These are phyloP conservation scores for Acinonyx jubatus DNA, from an alignment of 2,113 vertebrate genomes.

Conservation along the genomic window DNA sequence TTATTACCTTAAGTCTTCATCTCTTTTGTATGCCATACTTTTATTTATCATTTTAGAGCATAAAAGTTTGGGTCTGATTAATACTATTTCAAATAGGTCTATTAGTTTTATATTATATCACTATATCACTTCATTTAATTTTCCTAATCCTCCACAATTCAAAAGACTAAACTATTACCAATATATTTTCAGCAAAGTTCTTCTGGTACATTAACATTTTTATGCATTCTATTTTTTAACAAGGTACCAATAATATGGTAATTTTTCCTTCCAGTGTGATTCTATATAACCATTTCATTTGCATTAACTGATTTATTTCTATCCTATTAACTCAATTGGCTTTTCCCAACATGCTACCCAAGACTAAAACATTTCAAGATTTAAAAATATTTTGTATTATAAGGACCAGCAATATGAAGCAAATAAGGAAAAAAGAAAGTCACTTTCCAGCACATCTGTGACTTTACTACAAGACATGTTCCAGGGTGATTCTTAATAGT, in stretches of 20 bases:
- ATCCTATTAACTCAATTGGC: background rate
- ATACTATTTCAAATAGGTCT: background rate
- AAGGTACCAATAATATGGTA: background rate
- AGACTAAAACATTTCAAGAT: slow-evolving; percentile 44
- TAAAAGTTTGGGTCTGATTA: slow-evolving; percentile 38
- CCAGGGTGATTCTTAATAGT: slow-evolving; percentile 46
- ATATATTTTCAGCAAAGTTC: slow-evolving; percentile 27
- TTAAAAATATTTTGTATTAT: slow-evolving; percentile 51
- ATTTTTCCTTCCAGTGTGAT: slow-evolving; percentile 2
- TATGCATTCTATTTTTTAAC: slow-evolving; percentile 40
- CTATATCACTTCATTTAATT: slow-evolving; percentile 42
- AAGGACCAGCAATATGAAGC: slow-evolving; percentile 56
- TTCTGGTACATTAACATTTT: slow-evolving; percentile 43
- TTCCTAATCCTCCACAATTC: background rate
- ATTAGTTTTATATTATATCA: background rate
- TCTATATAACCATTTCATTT: background rate
- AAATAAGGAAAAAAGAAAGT: slow-evolving; percentile 59
- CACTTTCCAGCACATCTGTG: slow-evolving; percentile 52
- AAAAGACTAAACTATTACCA: slow-evolving; percentile 24
- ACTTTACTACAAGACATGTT: slow-evolving; percentile 29
- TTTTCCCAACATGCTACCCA: slow-evolving; percentile 58
- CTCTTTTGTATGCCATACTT: background rate
- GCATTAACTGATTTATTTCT: slow-evolving; percentile 57
- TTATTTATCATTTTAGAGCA: background rate
- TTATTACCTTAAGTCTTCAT: background rate